These are phyloP conservation scores for Erpornis zantholeuca DNA, from an alignment of 2,113 vertebrate species.

Conservation along the genomic window DNA sequence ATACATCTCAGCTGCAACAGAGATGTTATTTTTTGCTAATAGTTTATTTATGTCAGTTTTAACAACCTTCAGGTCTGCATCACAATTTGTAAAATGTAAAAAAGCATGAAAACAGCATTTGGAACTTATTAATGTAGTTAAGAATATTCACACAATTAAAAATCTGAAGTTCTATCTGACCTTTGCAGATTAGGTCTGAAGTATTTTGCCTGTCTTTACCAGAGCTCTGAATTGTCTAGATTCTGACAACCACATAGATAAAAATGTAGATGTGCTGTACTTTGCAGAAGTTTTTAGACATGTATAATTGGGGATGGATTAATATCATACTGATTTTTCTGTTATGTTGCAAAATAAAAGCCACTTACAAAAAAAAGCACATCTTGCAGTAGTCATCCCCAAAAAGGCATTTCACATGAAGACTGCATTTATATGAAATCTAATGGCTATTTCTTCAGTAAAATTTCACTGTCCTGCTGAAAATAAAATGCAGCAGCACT, in stretches of 20 bases:
- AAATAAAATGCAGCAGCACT: slow-evolving; percentile 47
- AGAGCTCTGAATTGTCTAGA: background rate
- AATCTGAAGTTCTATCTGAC: background rate
- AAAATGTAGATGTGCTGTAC: background rate
- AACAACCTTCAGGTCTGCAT: background rate
- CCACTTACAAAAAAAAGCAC: background rate
- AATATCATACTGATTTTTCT: slow-evolving; percentile 5
- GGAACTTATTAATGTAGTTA: background rate
- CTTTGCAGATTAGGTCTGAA: background rate
- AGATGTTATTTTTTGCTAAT: background rate
- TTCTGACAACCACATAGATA: background rate
- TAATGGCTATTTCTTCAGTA: slow-evolving; percentile 52
- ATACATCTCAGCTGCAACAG: background rate
- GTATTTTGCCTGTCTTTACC: background rate
- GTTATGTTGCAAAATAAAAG: background rate
- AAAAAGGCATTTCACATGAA: slow-evolving; percentile 24
- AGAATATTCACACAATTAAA: background rate
- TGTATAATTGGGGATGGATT: background rate
- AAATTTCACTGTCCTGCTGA: slow-evolving; percentile 57
- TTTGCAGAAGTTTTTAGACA: background rate
- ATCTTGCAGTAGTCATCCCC: background rate
- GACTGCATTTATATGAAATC: slow-evolving; percentile 45
- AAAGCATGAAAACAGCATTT: background rate
- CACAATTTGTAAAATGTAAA: background rate
- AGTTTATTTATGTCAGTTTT: background rate